These are phyloP conservation scores for Muscicapa adusta DNA, from an alignment of 2,113 vertebrate genomes.

Conservation along the genomic window DNA sequence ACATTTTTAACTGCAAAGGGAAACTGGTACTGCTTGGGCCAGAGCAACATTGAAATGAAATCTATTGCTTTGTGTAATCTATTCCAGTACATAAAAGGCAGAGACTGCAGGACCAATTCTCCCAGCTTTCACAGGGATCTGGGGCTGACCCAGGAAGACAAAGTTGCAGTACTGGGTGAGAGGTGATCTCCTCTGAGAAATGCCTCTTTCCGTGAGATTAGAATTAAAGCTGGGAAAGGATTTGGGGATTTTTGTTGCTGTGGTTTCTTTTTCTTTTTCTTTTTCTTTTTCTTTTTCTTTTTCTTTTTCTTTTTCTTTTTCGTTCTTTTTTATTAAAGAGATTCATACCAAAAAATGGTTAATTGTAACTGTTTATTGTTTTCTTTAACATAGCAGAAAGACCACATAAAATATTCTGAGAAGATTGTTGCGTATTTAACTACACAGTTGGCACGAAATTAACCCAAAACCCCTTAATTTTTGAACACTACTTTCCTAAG, in stretches of 20 bases:
- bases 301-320: no score
- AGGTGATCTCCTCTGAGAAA: neutral
- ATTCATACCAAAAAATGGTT: neutral
- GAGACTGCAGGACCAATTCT: neutral
- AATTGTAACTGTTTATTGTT: neutral
- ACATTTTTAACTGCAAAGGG: fast-evolving
- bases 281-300: no score
- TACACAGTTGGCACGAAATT: neutral
- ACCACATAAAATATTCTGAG: neutral
- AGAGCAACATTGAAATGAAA: neutral
- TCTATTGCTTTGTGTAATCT: neutral
- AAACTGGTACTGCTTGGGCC: neutral
- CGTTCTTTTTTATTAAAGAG: neutral
- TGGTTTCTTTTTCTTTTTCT: neutral
- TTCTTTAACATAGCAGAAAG: neutral
- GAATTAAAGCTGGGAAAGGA: neutral
- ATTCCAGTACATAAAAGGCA: fast-evolving
- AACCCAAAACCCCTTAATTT: neutral
- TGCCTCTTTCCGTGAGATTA: fast-evolving
- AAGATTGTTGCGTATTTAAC: neutral
- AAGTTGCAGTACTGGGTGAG: fast-evolving
- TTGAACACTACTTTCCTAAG: neutral
- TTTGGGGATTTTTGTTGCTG: neutral
- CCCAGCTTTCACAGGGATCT: neutral
- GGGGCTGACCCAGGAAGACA: neutral